A percentile compares a stretch with the other conserved stretches of the same genome.
These are phyloP conservation scores for Atta colombica DNA, from an alignment of 1,140 invertebrate genomes.

Conservation along the genomic window DNA sequence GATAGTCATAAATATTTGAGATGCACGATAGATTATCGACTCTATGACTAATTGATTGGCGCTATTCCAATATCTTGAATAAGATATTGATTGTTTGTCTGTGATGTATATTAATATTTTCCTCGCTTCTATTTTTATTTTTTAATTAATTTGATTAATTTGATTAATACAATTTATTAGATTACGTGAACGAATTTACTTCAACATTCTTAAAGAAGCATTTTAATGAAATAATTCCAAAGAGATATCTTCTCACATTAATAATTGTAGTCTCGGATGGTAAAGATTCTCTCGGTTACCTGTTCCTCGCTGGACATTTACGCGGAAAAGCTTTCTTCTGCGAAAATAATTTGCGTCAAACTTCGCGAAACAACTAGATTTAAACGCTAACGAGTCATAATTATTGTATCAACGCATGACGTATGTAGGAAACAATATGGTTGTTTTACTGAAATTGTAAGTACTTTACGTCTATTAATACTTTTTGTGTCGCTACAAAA, in stretches of 20 bases:
- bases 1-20: slow-evolving; percentile 24
- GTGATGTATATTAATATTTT: neutral
- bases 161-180: neutral
- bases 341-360: slow-evolving; percentile 24
- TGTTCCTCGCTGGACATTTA: slow-evolving; percentile 13
- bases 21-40: neutral
- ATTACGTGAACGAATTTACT: neutral
- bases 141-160: neutral
- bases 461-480: neutral
- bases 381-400: slow-evolving; percentile 31
- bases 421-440: neutral
- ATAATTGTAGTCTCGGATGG: slow-evolving; percentile 17
- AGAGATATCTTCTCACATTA: slow-evolving; percentile 16
- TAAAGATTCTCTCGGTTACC: neutral
- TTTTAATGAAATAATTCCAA: slow-evolving; percentile 40
- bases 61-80: slow-evolving; percentile 7
- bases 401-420: slow-evolving; percentile 11
- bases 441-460: slow-evolving; percentile 11
- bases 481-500: neutral
- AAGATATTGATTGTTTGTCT: neutral
- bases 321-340: slow-evolving; percentile 25
- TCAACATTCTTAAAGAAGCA: neutral
- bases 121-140: neutral
- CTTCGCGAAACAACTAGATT: slow-evolving; percentile 18
- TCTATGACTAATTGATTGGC: neutral